Evolutionary conservation across 2,797 vertebrate species (phyloP), one percentile per base, ranked within the genome.

Genomic region (Danio choprae): DNA sequence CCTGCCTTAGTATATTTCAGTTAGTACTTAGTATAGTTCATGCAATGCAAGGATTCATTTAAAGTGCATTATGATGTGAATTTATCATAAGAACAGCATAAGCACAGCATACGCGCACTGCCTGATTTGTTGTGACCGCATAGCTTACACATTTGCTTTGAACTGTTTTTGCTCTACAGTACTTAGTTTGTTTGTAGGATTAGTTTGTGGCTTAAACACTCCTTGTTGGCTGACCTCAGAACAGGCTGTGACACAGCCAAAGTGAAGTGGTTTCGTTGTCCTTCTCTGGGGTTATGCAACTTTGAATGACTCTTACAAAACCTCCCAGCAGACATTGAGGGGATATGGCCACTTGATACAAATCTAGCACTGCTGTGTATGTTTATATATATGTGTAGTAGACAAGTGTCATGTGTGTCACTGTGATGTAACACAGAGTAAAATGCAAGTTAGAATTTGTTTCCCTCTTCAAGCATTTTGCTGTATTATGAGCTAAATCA

Each of bases 261-360:
- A 64, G 46, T 41, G 36, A 48, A 75, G 43, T 1, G 5, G n/a
- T 29, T 74, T 78, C 59, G 44, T 18, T 63, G 48, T 69, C 43
- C 22, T 15, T 43, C 46, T 48, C 12, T 12, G 56, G 20, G 20
- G 68, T 81, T 81, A 82, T 63, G 36, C 67, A 69, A 73, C 40
- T 77, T 56, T 48, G 44, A 81, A 79, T 70, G 65, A 69, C 56
- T 48, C 82, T 82, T 79, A 70, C 48, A 74, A 60, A 79, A 74
- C 64, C 18, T 60, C 36, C 29, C 51, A 69, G 60, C 55, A 43
- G 40, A 50, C 72, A 46, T 44, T 44, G 56, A 74, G 55, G 67
- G 55, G 67, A 77, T 68, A 68, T 58, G 20, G 69, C 44, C 65
- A 71, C 80, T 76, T 80, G 41, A 65, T 51, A 72, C 69, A 73